Evolutionary conservation across 2,888 invertebrate species (phyloP).

Genomic region (Fragum whitleyi): DNA sequence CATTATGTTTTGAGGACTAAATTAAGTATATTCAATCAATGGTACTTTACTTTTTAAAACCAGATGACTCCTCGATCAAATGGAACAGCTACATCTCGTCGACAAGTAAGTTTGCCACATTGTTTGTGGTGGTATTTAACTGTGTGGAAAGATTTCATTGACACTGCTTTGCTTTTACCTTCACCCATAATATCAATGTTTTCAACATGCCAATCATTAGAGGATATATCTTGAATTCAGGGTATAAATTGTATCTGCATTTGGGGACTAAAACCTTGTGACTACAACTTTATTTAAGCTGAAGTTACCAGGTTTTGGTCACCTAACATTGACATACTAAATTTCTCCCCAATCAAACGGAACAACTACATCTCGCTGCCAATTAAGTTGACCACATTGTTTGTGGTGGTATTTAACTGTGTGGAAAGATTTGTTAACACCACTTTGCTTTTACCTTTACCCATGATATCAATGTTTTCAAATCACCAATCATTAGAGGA

Average conservation of each 20-base stretch:
- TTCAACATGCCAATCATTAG: too few relatives aligned
- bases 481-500: too few relatives aligned
- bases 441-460: neutral
- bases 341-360: conserved; percentile 59
- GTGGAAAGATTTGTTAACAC: conserved; percentile 4
- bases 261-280: too few relatives aligned
- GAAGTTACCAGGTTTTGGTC: too few relatives aligned
- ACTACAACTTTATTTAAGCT: too few relatives aligned
- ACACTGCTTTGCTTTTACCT: neutral
- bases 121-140: conserved; percentile 5
- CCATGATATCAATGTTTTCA: too few relatives aligned
- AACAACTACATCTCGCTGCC: conserved; percentile 39
- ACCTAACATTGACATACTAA: too few relatives aligned
- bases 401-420: conserved; percentile 4
- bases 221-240: too few relatives aligned
- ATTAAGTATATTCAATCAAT: too few relatives aligned
- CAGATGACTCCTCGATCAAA: conserved; percentile 61
- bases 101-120: conserved; percentile 49
- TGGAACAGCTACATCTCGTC: conserved; percentile 45
- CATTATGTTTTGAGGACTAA: too few relatives aligned
- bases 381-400: conserved; percentile 46
- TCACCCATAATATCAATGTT: too few relatives aligned
- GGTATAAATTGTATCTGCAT: too few relatives aligned
- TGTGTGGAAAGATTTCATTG: neutral
- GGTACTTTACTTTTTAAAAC: conserved; percentile 2